A percentile compares a stretch with the other conserved stretches of the same genome.
Evolutionary conservation across 2,797 vertebrate genomes (phyloP).

Genomic region (Sebastes miniatus): DNA sequence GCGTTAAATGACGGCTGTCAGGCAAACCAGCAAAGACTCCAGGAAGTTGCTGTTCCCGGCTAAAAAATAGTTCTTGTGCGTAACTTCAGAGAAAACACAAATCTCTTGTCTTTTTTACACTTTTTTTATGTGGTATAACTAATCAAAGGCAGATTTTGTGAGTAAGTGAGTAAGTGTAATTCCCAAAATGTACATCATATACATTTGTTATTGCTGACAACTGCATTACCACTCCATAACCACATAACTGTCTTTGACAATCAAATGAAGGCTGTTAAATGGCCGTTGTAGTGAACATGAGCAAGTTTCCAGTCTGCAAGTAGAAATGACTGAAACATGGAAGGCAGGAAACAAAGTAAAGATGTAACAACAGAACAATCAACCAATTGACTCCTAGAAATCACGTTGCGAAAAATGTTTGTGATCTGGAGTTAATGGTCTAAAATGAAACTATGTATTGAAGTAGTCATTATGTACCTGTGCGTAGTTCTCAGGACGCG

Average conservation of each 20-base stretch:
- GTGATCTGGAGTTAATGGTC: neutral
- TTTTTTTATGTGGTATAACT: neutral
- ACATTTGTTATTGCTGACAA: neutral
- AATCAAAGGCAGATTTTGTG: neutral
- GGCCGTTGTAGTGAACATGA: neutral
- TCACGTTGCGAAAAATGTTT: neutral
- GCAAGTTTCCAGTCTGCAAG: neutral
- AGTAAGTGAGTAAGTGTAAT: neutral
- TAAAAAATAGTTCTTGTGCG: neutral
- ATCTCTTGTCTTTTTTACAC: neutral
- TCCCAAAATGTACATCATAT: neutral
- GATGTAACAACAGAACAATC: neutral
- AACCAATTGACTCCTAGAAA: neutral
- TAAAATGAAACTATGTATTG: neutral
- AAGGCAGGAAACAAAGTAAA: neutral
- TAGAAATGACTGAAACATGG: neutral
- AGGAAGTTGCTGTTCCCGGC: neutral
- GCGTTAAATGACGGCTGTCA: neutral
- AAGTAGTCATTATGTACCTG: constrained; percentile 83
- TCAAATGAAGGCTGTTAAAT: neutral
- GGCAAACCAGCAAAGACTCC: neutral
- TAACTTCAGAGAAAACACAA: neutral
- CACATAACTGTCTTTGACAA: neutral
- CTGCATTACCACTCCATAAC: neutral
- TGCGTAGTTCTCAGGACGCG: constrained; percentile 96